These are phyloP conservation scores for Cottoperca gobio DNA, from an alignment of 2,797 vertebrate genomes.

Conservation along the genomic window DNA sequence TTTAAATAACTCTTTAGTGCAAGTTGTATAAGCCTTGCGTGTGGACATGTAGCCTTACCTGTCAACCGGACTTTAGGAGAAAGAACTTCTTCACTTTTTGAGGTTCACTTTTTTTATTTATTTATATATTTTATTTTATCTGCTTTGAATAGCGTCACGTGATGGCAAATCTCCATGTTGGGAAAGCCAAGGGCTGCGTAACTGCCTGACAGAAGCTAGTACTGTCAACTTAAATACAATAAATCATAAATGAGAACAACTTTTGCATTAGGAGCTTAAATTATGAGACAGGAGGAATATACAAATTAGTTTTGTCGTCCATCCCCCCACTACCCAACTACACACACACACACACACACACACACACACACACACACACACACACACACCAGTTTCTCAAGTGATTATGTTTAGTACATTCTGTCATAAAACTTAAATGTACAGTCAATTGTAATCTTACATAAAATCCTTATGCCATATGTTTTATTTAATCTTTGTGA, in stretches of 20 bases:
- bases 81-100: not conserved
- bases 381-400: not conserved
- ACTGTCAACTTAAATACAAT: conserved; percentile 48
- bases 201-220: conserved; percentile 32
- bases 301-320: not conserved
- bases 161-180: conserved; percentile 23
- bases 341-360: no score
- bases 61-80: not conserved
- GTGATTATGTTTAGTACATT: conserved; percentile 12
- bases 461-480: conserved; percentile 2
- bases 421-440: not conserved
- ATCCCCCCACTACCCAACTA: not conserved
- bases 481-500: conserved; percentile 14
- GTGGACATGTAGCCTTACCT: not conserved
- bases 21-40: conserved; percentile 5
- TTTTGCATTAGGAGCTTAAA: conserved; percentile 26
- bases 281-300: conserved; percentile 7
- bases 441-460: not conserved
- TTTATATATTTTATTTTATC: conserved; percentile 33
- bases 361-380: not conserved
- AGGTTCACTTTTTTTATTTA: conserved; percentile 23
- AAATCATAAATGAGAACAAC: conserved; percentile 23
- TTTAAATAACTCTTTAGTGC: not conserved
- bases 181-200: conserved; percentile 30
- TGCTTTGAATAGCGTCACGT: conserved; percentile 5